Base-by-base conservation (phyloP, 2,797 vertebrate species). In the Taeniopygia guttata region DNA sequence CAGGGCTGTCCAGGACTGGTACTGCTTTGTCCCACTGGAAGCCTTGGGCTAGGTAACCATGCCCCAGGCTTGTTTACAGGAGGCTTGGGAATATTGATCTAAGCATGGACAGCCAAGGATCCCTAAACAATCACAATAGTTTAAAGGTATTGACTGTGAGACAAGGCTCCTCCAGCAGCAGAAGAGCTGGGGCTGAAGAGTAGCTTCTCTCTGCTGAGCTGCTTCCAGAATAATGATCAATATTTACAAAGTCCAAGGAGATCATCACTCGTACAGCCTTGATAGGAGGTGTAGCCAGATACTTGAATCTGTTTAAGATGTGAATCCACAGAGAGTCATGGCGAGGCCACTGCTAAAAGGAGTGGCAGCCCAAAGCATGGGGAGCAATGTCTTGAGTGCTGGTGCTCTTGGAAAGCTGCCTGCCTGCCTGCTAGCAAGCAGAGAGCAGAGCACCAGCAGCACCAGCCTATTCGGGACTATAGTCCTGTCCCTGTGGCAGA, bases 401-500 rank as follows among this genome's bases (percentile, higher is more conserved):
- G 79, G 32, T 88, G 79, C 76, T 87, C 76, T 72, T 79, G 64
- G 92, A 67, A 67, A 59, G 30, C 73, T 78, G 79, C 84, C 74
- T 82, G 13, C 63, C 23, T 62, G 46, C 55, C 6, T 46, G 30
- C 36, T 7, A 22, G 52, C 42, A 60, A 43, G 21, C 73, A 29
- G 38, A 55, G 55, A 67, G 32, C 70, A 73, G 36, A 40, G 46
- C 68, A 26, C 26, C 0, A 0, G 73, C 63, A 86, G 73, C 2
- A 0, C 23, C 0, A 0, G 30, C 49, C 58, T 56, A 15, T 7
- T 73, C 0, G 0, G 36, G 38, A 34, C 36, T 17, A 19, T 16
- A 26, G 5, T 38, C 48, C 64, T 3, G 1, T 70, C 42, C 10
- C 82, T 48, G 3, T 22, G 42, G 55, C 75, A 89, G 38, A 72